Evolutionary conservation across 2,113 vertebrate genomes (phyloP).

Genomic region (Pungitius pungitius): DNA sequence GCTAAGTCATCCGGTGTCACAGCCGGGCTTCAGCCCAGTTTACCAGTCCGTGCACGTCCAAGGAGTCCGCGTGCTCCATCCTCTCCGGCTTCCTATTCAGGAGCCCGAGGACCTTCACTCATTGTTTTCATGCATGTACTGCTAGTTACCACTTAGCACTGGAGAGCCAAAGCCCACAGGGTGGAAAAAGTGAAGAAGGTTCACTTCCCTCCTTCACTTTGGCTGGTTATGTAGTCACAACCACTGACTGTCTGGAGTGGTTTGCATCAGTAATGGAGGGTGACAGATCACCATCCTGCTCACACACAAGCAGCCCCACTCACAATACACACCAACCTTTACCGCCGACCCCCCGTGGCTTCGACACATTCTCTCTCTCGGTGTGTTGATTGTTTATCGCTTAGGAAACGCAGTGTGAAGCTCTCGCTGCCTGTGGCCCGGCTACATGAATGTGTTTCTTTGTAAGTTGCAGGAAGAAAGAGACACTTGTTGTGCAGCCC

Average conservation of each 20-base stretch:
- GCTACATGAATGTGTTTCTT: slow-evolving; percentile 75
- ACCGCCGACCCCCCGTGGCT: slow-evolving; percentile 35
- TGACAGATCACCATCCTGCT: slow-evolving; percentile 30
- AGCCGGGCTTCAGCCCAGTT: slow-evolving; percentile 35
- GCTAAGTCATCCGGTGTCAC: slow-evolving; percentile 56
- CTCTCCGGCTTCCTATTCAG: slow-evolving; percentile 43
- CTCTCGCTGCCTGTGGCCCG: slow-evolving; percentile 34
- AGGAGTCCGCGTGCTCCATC: slow-evolving; percentile 19
- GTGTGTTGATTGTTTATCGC: slow-evolving; percentile 73
- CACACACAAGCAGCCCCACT: not conserved
- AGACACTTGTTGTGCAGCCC: slow-evolving; percentile 74
- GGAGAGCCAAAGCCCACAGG: slow-evolving; percentile 5
- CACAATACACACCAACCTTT: slow-evolving; percentile 40
- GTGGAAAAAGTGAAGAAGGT: not conserved
- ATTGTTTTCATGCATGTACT: slow-evolving; percentile 54
- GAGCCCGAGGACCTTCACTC: slow-evolving; percentile 16
- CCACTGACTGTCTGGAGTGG: slow-evolving; percentile 8
- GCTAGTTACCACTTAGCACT: slow-evolving; percentile 35
- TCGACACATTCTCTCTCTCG: slow-evolving; percentile 49
- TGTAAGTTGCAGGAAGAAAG: slow-evolving; percentile 76
- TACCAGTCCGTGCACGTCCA: slow-evolving; percentile 61
- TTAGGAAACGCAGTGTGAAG: slow-evolving; percentile 68
- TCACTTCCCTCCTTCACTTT: not conserved
- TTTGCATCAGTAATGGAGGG: slow-evolving; percentile 36
- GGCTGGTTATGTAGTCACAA: not conserved